These are phyloP conservation scores for Antennarius striatus DNA, from an alignment of 2,113 vertebrate genomes.

Conservation along the genomic window DNA sequence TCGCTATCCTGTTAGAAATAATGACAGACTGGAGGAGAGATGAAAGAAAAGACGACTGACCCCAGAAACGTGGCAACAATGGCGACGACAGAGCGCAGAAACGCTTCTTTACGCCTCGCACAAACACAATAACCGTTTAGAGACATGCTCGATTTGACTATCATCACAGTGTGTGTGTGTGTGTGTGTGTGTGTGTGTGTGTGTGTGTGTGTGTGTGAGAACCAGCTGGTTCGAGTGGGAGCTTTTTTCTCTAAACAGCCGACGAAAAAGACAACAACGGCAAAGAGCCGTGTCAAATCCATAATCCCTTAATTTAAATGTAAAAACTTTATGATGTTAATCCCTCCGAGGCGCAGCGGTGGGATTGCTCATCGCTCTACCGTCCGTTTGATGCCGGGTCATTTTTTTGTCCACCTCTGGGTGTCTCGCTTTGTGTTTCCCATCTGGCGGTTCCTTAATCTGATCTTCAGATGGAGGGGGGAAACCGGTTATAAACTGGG, in stretches of 20 bases:
- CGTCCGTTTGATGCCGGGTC: too few relatives aligned
- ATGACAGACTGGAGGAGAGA: not conserved
- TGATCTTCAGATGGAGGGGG: too few relatives aligned
- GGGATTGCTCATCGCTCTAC: slow-evolving; percentile 21
- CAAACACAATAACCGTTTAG: slow-evolving; percentile 37
- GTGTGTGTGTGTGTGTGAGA: slow-evolving; percentile 5
- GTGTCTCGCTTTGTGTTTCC: too few relatives aligned
- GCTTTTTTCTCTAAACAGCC: slow-evolving; percentile 55
- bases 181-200: slow-evolving; percentile 1
- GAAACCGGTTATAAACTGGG: too few relatives aligned
- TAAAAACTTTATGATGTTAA: slow-evolving; percentile 59
- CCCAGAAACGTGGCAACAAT: slow-evolving; percentile 21
- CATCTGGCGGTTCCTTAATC: too few relatives aligned
- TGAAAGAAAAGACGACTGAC: slow-evolving; percentile 26
- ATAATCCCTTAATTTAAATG: slow-evolving; percentile 75
- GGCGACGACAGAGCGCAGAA: slow-evolving; percentile 4
- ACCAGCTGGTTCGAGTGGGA: slow-evolving; percentile 31
- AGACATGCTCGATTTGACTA: slow-evolving; percentile 38
- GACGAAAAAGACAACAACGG: slow-evolving; percentile 46
- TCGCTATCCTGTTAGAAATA: too few relatives aligned
- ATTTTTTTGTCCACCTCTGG: too few relatives aligned
- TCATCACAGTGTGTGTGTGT: slow-evolving; percentile 17
- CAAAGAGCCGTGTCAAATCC: slow-evolving; percentile 67
- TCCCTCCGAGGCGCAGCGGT: slow-evolving; percentile 39
- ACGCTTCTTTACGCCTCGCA: slow-evolving; percentile 3